phyloP scores from a whole-genome alignment of 2,888 invertebrate species.

The Amblyjoppa fuscipennis region DNA sequence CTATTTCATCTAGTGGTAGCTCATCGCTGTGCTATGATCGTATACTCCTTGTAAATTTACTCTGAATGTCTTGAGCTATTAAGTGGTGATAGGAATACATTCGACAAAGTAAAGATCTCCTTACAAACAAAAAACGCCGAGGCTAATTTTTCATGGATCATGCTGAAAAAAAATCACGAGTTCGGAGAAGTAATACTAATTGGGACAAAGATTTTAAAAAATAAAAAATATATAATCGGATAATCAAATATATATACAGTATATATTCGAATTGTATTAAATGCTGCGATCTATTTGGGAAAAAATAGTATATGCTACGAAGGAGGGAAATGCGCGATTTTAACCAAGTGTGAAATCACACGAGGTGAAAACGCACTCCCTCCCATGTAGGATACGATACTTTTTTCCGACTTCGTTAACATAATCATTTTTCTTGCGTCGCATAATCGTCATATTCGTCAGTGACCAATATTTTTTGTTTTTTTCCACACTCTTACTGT shows the following conservation, averaged over 20 bases:
- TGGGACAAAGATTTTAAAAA: not conserved
- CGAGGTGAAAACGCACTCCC: too few species aligned
- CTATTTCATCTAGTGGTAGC: slow-evolving; percentile 64
- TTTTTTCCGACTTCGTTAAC: too few species aligned
- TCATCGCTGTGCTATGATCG: slow-evolving; percentile 40
- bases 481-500: not conserved
- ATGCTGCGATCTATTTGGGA: not conserved
- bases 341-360: too few species aligned
- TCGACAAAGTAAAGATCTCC: not conserved
- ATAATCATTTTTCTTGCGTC: too few species aligned
- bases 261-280: too few species aligned
- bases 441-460: too few species aligned
- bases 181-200: not conserved
- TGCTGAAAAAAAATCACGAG: not conserved
- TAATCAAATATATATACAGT: too few species aligned
- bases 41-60: slow-evolving; percentile 41
- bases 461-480: not conserved
- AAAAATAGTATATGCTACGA: too few species aligned
- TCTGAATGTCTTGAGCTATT: not conserved
- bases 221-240: too few species aligned
- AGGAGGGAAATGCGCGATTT: too few species aligned
- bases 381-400: too few species aligned
- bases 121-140: not conserved
- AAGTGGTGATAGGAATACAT: slow-evolving; percentile 46
- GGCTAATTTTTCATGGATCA: not conserved